Conservation (phyloP, 2,113 vertebrate species). For the Myiagra hebetior region DNA sequence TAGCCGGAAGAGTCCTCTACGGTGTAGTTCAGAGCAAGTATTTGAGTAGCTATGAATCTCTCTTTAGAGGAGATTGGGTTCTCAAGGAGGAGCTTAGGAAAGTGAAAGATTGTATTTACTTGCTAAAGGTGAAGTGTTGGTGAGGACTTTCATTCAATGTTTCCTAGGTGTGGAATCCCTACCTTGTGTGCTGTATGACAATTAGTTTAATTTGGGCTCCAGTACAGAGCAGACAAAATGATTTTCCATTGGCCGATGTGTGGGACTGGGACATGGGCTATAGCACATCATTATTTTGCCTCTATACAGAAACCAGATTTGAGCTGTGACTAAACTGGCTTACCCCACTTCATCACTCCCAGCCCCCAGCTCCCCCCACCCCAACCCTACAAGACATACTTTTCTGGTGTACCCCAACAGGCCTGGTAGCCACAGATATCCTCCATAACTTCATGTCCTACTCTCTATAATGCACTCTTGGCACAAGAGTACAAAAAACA, state of each 20-base stretch:
- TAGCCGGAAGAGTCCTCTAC: not conserved
- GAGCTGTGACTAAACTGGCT: not conserved
- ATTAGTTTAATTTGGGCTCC: not conserved
- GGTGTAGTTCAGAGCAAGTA: not conserved
- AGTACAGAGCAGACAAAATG: not conserved
- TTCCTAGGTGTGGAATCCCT: not conserved
- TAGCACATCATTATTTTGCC: not conserved
- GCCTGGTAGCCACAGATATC: not conserved
- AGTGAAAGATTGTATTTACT: not conserved
- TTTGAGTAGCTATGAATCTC: not conserved
- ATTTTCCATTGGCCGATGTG: not conserved
- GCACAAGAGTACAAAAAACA: not conserved
- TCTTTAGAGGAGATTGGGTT: not conserved
- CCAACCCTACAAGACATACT: not conserved
- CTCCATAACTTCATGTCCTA: not conserved
- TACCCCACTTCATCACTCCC: not conserved
- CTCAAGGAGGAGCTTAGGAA: not conserved
- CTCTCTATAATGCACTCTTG: not conserved
- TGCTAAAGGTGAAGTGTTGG: not conserved
- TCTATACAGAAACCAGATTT: not conserved
- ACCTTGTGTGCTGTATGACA: not conserved
- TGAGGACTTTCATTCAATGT: not conserved
- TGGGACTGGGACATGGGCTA: not conserved
- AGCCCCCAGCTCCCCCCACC: fast-evolving
- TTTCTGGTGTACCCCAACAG: not conserved